Evolutionary conservation across 2,888 invertebrate genomes (phyloP), one percentile per base, ranked within the genome.

Genomic region (Lordiphosa andalusiaca): DNA sequence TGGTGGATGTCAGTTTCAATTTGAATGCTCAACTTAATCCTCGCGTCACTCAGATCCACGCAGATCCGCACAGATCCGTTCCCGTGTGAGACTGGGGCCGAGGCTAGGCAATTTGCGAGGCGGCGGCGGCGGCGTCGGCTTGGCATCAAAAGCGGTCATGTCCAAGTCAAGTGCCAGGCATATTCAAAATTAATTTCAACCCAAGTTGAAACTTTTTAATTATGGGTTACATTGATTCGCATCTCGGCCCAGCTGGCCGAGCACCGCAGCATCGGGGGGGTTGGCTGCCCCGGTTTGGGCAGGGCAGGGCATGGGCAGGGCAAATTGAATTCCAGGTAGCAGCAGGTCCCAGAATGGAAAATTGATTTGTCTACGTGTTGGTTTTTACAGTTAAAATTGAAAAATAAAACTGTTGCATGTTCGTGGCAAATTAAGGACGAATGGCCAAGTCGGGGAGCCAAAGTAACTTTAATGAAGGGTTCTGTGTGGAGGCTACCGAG

Each of bases 351-450:
- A 53, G 53, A 38, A 54, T 54, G 38, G 50, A 55, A 74, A 81
- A 81, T 81, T 81, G 81, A 81, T 75, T 84, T 77, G 84, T 81
- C 74, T 77, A 67, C 76, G 83, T 82, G 85, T 78, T 75, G 69
- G 73, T 76, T 75, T 85, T 86, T 83, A 86, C 85, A 86, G 85
- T 73, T 85, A 78, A 81, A 75, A 83, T 81, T 73, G 73, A 76
- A 80, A 73, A 80, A 77, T 84, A 70, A 84, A 84, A 84, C 73
- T 84, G 72, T 86, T 84, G 85, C 85, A 86, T 85, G 85, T 77
- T 67, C 55, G 60, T 44, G 68, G 80, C 76, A 76, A 83, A 80
- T 80, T 83, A 80, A 80, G 70, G 51, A 54, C 52, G 60, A 57
- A 51, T 46, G 35, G 54, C 44, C 49, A 53, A 44, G 57, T 47